Evolutionary conservation across 2,888 invertebrate species (phyloP), one percentile per base, ranked within the genome.

Genomic region (Pantelozetes paolii): DNA sequence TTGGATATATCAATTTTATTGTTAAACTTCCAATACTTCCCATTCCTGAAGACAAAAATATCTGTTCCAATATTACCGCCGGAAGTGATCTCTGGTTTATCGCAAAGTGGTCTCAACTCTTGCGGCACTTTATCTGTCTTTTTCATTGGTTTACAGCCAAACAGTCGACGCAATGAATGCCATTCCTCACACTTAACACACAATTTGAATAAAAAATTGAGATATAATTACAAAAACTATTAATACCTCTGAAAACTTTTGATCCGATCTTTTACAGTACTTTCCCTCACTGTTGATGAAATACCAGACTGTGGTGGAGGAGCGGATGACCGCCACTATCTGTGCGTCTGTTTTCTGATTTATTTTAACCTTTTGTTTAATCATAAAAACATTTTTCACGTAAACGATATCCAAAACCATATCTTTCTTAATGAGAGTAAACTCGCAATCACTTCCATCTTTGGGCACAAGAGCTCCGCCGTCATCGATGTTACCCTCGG

Each of bases 11-110:
- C 40, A 1, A 11, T 32, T 20, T 69, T 42, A 23, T 69, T 69
- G n/a, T 69, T 45, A 26, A 69, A 69, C 28, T 45, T 26, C 69
- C 69, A 69, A 23, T 69, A 42, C 23, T 69, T 69, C 1, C 69
- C 69, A 69, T 28, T 45, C 18, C 69, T 40, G 28, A 69, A 69
- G 3, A 69, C 69, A 42, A 11, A 42, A 3, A 69, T 69, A 15
- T 69, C 18, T 15, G 20, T 3, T 2, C 42, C 42, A 69, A 18
- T 26, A 18, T 69, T 69, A 42, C 42, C 69, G 6, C 45, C 69
- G 18, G 69, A 18, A 23, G 13, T 69, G 40, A 69, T 69, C 26
- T 15, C 2, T 1, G 69, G 2, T 45, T 69, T 69, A 18, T 40
- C 69, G 42, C 69, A 69, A 9, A 69, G 26, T 3, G 23, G 9